Percentiles rank a stretch among this genome's conserved stretches.
These are phyloP conservation scores for Cochlearius cochlearius DNA, from an alignment of 2,113 vertebrate species.

Conservation along the genomic window DNA sequence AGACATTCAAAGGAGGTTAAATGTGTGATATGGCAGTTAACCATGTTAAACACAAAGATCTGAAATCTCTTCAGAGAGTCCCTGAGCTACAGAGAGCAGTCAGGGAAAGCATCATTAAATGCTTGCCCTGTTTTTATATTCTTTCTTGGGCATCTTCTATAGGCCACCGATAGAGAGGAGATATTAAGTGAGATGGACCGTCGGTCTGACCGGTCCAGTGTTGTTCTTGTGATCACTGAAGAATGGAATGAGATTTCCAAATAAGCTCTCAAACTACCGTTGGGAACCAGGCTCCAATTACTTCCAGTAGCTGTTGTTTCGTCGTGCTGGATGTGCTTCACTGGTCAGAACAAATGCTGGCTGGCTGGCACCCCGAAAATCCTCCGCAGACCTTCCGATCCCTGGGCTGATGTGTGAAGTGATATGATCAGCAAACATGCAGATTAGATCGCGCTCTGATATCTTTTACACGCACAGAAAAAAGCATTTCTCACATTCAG, in stretches of 20 bases:
- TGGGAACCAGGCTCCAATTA: background rate
- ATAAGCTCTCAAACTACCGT: background rate
- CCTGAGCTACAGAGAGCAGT: background rate
- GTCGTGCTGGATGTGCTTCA: background rate
- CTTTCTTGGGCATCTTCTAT: background rate
- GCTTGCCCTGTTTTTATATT: background rate
- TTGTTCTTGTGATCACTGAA: background rate
- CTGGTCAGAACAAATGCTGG: background rate
- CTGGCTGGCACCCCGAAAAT: background rate
- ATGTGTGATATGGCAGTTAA: background rate
- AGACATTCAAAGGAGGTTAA: background rate
- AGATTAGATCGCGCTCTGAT: background rate
- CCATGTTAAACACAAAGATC: background rate
- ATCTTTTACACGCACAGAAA: background rate
- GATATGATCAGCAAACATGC: background rate
- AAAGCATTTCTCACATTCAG: background rate
- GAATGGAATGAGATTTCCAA: background rate
- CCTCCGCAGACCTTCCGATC: background rate
- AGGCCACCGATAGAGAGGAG: background rate
- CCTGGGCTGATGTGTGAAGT: background rate
- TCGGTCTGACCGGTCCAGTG: rapidly evolving
- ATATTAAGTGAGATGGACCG: background rate
- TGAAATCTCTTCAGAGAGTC: background rate
- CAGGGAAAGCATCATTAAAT: background rate
- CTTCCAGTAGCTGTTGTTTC: background rate